These are phyloP conservation scores for Argyrosomus japonicus DNA, from an alignment of 2,113 vertebrate genomes.

Conservation along the genomic window DNA sequence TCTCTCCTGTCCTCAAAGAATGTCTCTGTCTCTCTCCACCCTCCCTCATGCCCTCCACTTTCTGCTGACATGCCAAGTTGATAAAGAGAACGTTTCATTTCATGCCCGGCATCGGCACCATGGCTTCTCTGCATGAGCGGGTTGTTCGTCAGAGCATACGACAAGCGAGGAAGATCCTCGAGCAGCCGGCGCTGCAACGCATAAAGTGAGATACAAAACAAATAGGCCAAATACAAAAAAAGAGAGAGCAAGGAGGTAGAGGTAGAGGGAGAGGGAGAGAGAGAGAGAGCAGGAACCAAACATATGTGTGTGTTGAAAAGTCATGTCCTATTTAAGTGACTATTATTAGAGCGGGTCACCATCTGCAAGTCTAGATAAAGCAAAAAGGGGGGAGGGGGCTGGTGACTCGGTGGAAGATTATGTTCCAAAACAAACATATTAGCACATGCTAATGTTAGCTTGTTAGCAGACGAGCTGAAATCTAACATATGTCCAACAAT, in stretches of 20 bases:
- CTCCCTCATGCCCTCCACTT: neutral
- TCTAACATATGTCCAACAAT: neutral
- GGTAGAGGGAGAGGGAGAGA: slow-evolving; percentile 9
- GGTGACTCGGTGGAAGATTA: slow-evolving; percentile 21
- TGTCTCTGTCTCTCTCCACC: neutral
- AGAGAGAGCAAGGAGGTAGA: neutral
- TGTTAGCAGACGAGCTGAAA: slow-evolving; percentile 22
- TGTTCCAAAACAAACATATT: slow-evolving; percentile 46
- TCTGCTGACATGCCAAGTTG: slow-evolving; percentile 44
- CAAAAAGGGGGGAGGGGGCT: neutral
- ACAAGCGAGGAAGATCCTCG: slow-evolving; percentile 38
- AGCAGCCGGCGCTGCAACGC: slow-evolving; percentile 12
- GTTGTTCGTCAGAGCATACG: slow-evolving; percentile 35
- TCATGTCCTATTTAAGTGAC: slow-evolving; percentile 75
- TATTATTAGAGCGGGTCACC: slow-evolving; percentile 74
- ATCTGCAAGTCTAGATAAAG: slow-evolving; percentile 68
- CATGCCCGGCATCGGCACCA: slow-evolving; percentile 38
- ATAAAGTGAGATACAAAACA: slow-evolving; percentile 42
- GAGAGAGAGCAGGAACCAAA: slow-evolving; percentile 48
- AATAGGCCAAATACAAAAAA: slow-evolving; percentile 21
- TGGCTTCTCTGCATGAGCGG: slow-evolving; percentile 61
- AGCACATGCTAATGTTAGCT: slow-evolving; percentile 50
- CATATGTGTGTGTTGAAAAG: slow-evolving; percentile 65
- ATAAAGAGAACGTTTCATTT: slow-evolving; percentile 67
- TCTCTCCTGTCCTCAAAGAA: slow-evolving; percentile 2